phyloP scores from a whole-genome alignment of 2,113 vertebrate species.

The Propithecus coquereli region DNA sequence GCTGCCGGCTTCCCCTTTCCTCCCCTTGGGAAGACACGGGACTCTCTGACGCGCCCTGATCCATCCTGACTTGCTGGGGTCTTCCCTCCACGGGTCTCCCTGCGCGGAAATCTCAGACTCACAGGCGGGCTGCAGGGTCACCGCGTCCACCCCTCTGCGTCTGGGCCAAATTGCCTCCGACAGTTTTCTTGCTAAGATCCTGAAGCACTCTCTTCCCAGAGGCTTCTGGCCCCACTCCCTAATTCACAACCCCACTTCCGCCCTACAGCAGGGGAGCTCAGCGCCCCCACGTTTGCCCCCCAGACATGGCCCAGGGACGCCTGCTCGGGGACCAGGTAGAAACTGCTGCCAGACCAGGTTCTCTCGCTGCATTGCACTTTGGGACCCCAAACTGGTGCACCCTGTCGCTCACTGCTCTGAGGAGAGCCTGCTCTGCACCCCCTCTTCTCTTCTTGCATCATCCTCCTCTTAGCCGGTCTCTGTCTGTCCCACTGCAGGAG shows the following conservation, averaged over 20 bases:
- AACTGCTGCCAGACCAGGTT: accelerated
- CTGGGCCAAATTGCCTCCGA: background rate
- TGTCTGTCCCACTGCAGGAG: background rate
- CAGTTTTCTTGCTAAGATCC: background rate
- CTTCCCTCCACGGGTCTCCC: background rate
- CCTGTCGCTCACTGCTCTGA: background rate
- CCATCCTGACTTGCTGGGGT: accelerated
- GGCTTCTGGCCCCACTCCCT: background rate
- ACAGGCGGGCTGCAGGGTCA: no score
- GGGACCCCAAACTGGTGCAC: background rate
- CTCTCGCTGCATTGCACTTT: background rate
- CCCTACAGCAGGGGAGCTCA: background rate
- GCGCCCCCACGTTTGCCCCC: background rate
- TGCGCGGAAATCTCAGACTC: background rate
- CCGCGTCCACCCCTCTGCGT: background rate
- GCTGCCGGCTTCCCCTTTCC: background rate
- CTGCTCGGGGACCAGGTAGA: background rate
- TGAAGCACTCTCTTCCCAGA: background rate
- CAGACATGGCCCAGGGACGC: background rate
- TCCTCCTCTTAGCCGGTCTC: background rate
- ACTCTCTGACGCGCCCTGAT: background rate
- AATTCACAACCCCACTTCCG: background rate
- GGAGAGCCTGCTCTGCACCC: background rate
- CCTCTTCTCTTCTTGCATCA: accelerated
- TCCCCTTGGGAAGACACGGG: background rate